A percentile compares a stretch with the other conserved stretches of the same genome.
Evolutionary conservation across 2,797 vertebrate genomes (phyloP).

Genomic region (Poeciliopsis gracilis): DNA sequence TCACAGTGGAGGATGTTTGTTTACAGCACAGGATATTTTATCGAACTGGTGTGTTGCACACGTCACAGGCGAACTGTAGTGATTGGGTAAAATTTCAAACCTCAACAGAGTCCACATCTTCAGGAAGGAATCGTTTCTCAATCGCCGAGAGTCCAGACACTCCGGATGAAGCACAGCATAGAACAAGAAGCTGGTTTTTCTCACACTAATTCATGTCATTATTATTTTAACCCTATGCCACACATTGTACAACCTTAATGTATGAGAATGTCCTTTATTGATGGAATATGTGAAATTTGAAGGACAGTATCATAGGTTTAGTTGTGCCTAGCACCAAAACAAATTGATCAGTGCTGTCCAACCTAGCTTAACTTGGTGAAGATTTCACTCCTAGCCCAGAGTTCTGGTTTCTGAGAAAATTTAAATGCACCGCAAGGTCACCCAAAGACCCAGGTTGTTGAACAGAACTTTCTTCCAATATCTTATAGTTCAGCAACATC

Average conservation of each 20-base stretch:
- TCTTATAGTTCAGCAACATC: background rate
- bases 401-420: background rate
- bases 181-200: background rate
- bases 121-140: background rate
- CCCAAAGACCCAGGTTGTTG: background rate
- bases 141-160: background rate
- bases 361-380: background rate
- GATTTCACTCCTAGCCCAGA: background rate
- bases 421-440: background rate
- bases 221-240: background rate
- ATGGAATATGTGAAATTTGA: background rate
- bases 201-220: background rate
- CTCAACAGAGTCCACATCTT: background rate
- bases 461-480: background rate
- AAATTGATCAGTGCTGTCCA: background rate
- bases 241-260: background rate
- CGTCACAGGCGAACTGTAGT: background rate
- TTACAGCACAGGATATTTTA: background rate
- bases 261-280: background rate
- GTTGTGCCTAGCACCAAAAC: background rate
- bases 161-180: background rate
- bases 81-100: background rate
- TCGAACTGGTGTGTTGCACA: background rate
- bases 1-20: background rate
- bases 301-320: background rate